A percentile compares a stretch with the other conserved stretches of the same genome.
These are phyloP conservation scores for Lophochroa leadbeateri DNA, from an alignment of 2,113 vertebrate genomes.

Conservation along the genomic window DNA sequence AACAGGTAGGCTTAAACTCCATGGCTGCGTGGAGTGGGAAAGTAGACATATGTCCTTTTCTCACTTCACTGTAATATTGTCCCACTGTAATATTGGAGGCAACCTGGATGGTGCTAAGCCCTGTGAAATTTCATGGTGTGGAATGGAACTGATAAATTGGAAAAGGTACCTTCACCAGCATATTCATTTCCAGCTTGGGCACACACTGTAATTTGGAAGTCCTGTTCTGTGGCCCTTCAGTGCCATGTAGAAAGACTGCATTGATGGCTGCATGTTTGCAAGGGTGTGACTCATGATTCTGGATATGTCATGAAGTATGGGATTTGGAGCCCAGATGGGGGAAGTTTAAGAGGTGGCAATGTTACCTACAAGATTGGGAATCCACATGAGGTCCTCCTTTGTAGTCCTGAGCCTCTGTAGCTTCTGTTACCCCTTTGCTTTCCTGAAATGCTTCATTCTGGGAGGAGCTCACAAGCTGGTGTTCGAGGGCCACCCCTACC, in stretches of 20 bases:
- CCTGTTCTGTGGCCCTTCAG: neutral
- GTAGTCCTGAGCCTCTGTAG: neutral
- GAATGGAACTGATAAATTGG: neutral
- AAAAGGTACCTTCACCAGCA: neutral
- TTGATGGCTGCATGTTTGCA: neutral
- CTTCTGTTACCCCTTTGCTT: neutral
- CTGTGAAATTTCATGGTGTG: neutral
- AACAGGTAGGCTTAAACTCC: neutral
- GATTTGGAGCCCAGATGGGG: neutral
- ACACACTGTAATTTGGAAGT: neutral
- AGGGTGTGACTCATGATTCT: fast-evolving
- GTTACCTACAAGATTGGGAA: neutral
- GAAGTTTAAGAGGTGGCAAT: neutral
- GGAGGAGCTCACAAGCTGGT: neutral
- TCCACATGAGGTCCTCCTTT: neutral
- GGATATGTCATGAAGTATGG: neutral
- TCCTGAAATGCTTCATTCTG: neutral
- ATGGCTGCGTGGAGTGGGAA: neutral
- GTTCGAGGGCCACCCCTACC: neutral
- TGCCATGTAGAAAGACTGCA: neutral
- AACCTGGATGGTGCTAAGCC: neutral
- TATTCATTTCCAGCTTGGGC: neutral
- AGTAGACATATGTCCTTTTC: fast-evolving
- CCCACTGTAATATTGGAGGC: neutral
- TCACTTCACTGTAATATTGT: neutral